Conservation (phyloP, 2,113 vertebrate genomes). For the Riparia riparia region DNA sequence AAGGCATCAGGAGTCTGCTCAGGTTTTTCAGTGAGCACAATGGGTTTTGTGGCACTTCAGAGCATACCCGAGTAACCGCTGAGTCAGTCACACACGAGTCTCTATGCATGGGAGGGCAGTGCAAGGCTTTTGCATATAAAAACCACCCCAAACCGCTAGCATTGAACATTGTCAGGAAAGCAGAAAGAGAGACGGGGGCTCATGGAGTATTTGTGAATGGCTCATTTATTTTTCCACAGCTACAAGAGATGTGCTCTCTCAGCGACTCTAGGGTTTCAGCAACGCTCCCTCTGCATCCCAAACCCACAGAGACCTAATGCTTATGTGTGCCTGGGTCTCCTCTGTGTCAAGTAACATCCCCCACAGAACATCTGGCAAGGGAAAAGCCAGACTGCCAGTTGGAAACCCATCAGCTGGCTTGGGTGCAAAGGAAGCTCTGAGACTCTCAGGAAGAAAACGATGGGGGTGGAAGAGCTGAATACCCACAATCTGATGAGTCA, state of each 20-base stretch:
- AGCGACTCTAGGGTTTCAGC: neutral
- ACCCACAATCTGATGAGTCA: neutral
- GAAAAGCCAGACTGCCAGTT: neutral
- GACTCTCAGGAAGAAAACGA: neutral
- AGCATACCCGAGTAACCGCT: neutral
- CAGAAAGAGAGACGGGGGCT: neutral
- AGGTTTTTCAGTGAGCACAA: neutral
- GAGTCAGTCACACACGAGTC: neutral
- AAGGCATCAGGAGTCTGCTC: neutral
- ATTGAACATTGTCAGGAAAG: neutral
- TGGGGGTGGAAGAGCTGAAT: neutral
- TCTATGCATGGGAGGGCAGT: neutral
- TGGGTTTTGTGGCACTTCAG: neutral
- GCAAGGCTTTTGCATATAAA: neutral
- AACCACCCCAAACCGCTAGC: neutral
- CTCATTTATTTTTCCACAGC: neutral
- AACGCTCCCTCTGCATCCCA: neutral
- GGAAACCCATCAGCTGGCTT: slow-evolving; percentile 11
- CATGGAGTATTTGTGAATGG: neutral
- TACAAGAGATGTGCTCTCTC: neutral
- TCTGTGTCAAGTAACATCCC: neutral
- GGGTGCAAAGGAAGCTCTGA: neutral
- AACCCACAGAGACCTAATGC: neutral
- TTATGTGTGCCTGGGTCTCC: neutral
- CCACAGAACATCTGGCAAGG: neutral